Conservation (phyloP, 2,113 vertebrate genomes). For the Oxyruncus cristatus region DNA sequence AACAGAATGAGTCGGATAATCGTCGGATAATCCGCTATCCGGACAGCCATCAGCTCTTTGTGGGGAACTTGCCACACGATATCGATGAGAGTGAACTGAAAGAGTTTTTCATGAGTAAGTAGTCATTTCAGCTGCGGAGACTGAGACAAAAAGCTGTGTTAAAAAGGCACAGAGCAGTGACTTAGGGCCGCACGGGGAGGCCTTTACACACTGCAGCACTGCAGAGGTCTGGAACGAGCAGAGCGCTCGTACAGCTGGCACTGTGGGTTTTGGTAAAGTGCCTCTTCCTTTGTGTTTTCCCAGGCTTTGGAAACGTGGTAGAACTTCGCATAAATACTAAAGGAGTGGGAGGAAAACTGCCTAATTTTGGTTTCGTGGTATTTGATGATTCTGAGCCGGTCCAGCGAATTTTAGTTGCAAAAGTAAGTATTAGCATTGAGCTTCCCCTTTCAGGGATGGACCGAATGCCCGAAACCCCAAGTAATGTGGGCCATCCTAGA, state of each 20-base stretch:
- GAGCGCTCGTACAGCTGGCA: neutral
- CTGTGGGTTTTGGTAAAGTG: rapidly evolving
- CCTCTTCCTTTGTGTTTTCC: constrained; percentile 2
- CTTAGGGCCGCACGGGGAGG: rapidly evolving
- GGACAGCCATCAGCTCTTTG: constrained; percentile 95
- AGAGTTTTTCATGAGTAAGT: constrained; percentile 96
- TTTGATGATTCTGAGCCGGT: constrained; percentile 96
- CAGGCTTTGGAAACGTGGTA: constrained; percentile 93
- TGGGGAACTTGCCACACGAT: constrained; percentile 92
- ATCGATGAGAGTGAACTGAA: constrained; percentile 93
- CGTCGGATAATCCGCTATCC: constrained; percentile 89
- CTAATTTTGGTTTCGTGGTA: constrained; percentile 98
- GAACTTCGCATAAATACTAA: constrained; percentile 99
- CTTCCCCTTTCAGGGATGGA: neutral
- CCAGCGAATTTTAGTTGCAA: constrained; percentile 94
- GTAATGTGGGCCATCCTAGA: neutral
- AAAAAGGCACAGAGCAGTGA: rapidly evolving
- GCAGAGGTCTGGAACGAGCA: neutral
- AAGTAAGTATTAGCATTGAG: constrained; percentile 80
- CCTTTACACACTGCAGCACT: rapidly evolving
- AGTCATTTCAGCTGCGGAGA: neutral
- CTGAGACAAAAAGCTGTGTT: neutral
- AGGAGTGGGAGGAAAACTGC: constrained; percentile 94
- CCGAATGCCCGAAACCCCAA: neutral
- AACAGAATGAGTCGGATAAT: constrained; percentile 87